phyloP scores from a whole-genome alignment of 2,888 invertebrate genomes.

The Oscheius myriophilus region DNA sequence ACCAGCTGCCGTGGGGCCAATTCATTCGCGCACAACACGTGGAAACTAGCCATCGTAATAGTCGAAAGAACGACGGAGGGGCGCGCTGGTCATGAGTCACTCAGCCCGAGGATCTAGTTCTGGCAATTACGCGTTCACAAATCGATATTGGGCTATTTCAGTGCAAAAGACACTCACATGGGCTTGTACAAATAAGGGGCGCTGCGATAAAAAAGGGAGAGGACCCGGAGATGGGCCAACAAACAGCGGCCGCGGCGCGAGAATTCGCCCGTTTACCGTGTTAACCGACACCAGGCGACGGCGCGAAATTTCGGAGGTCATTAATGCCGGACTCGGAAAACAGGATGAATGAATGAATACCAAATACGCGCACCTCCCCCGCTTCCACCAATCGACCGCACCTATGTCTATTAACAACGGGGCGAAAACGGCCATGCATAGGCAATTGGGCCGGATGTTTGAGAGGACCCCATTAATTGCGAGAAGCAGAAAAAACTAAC shows the following conservation, averaged over 20 bases:
- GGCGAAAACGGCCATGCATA: background rate
- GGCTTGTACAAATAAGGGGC: conserved; percentile 23
- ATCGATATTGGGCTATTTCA: conserved; percentile 18
- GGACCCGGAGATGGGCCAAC: background rate
- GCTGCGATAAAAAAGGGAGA: conserved; percentile 11
- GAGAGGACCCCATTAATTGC: no score
- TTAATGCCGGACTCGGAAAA: conserved; percentile 4
- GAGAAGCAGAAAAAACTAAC: no score
- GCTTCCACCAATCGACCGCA: conserved; percentile 13
- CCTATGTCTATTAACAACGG: conserved; percentile 10
- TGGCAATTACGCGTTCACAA: background rate
- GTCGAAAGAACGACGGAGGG: background rate
- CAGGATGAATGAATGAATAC: conserved; percentile 29
- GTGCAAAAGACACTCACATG: background rate
- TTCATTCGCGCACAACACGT: conserved; percentile 12
- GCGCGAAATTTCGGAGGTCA: background rate
- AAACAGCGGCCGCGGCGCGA: background rate
- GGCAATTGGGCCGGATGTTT: conserved; percentile 9
- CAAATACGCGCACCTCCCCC: conserved; percentile 25
- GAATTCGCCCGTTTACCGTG: conserved; percentile 9
- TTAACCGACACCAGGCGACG: conserved; percentile 13
- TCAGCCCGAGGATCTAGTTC: conserved; percentile 6
- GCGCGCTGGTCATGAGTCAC: conserved; percentile 1
- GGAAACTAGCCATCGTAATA: background rate
- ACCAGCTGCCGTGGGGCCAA: no score